Base-by-base conservation (phyloP, 2,113 vertebrate genomes). In the Menura novaehollandiae region DNA sequence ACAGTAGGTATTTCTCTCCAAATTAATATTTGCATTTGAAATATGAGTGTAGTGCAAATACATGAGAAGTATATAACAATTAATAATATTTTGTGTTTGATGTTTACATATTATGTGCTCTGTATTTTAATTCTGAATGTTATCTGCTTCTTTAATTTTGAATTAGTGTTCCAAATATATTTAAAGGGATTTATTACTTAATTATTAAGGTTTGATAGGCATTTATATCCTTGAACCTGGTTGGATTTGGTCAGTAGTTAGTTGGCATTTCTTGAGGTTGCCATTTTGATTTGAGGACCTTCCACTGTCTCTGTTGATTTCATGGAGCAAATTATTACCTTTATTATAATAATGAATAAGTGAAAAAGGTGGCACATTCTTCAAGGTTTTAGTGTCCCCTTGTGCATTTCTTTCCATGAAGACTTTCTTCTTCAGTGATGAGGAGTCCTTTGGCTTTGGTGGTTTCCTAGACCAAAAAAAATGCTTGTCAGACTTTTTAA, bases 21-120 rank as follows among this genome's bases (percentile, higher is more conserved):
- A 96, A 83, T 96, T 93, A 97, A 93, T 95, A 91, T 97, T 97
- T 97, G 78, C 81, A 74, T 95, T 97, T 96, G 97, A 88, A 95
- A 91, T 97, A 75, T 82, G 47, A 90, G 80, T 91, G 89, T 75
- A 87, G 91, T 95, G 76, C 83, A 97, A 95, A 97, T 96, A 94
- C 56, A 84, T 87, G 69, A 88, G 88, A 94, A 95, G 91, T 96
- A 97, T 94, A 95, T 79, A 93, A 93, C 58, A 97, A 92, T 97
- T 97, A 95, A 89, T 89, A 95, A 51, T 95, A 95, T 96, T 97
- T 97, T 97, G 76, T 82, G 74, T 94, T 97, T 96, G 93, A 81
- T 88, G 71, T 95, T 97, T 97, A 68, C 81, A 59, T 76, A 89
- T 63, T 85, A 37, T 94, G 77, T 96, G 85, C 43, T 96, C 92